Evolutionary conservation across 2,113 vertebrate species (phyloP).

Genomic region (Hyperopisus bebe): DNA sequence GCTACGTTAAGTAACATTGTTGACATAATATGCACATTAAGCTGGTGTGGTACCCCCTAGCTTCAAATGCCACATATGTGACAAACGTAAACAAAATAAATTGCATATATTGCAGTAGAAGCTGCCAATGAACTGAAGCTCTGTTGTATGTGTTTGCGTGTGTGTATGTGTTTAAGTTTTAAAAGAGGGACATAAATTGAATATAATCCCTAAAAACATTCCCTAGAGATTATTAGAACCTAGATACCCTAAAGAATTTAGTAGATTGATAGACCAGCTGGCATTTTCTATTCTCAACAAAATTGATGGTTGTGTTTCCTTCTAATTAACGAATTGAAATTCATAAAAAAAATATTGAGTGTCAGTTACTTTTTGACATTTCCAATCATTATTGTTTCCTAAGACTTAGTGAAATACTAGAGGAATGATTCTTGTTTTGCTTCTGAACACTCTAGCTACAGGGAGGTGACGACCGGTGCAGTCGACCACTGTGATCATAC

Average conservation of each 20-base stretch:
- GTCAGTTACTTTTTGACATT: neutral
- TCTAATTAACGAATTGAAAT: neutral
- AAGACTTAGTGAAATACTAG: neutral
- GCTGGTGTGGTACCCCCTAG: neutral
- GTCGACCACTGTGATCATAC: neutral
- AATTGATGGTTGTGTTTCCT: neutral
- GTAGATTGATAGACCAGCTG: neutral
- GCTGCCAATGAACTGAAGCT: neutral
- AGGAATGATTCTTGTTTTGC: neutral
- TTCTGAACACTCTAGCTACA: neutral
- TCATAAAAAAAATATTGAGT: neutral
- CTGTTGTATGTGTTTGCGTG: neutral
- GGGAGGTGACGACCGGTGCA: neutral
- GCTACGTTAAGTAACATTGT: neutral
- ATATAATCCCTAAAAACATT: neutral
- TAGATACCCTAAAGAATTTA: neutral
- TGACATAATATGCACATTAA: neutral
- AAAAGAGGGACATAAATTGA: neutral
- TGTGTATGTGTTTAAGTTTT: neutral
- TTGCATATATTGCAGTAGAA: neutral
- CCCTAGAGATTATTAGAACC: neutral
- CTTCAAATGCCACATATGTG: neutral
- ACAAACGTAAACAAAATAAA: neutral
- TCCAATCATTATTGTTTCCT: neutral
- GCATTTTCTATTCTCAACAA: neutral